Base-by-base conservation (phyloP, 2,888 invertebrate genomes). In the Tridacna gigas region DNA sequence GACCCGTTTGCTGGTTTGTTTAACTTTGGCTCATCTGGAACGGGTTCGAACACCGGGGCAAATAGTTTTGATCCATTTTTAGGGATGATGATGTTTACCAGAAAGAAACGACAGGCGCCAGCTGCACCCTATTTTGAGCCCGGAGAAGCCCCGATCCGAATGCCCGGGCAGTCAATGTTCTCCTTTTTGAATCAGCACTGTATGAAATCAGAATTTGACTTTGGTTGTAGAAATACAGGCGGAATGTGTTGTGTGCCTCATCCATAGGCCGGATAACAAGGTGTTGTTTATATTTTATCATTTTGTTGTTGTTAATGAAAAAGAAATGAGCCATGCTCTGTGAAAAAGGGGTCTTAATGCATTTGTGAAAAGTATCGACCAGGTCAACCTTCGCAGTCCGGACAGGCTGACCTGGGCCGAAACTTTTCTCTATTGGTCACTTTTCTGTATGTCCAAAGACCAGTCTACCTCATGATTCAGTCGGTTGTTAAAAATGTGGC, bases 181-280 rank as follows among this genome's bases (percentile, higher is more conserved):
- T 13, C 9, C 0, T 86, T 79, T 60, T 60, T 86, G 25, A 84
- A 78, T 51, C 47, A n/a, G 20, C 82, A 86, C 56, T 86, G 86
- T 66, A 66, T 80, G 61, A 82, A 78, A 66, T 74, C 84, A 37
- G 86, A 86, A 61, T 80, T 82, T 26, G 80, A 82, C 12, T 82
- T 80, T 22, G 80, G 82, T 18, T 86, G 86, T 48, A 61, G 77
- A 25, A 74, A 56, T 22, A 67, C 75, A 13, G 86, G 86, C n/a
- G 86, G 86, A 13, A 74, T 82, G 51, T 86, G 86, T 47, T 86
- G 86, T 66, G 12, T 76, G 18, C 86, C 86, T 15, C 73, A 78
- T 48, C 60, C 76, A 4, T 25, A 63, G n/a, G n/a, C n/a, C 1
- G n/a, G 56, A 56, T 20, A 5, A 56, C 18, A 56, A n/a, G 56